These are phyloP conservation scores for Eupithecia subumbrata DNA, from an alignment of 2,888 invertebrate species.

Conservation along the genomic window DNA sequence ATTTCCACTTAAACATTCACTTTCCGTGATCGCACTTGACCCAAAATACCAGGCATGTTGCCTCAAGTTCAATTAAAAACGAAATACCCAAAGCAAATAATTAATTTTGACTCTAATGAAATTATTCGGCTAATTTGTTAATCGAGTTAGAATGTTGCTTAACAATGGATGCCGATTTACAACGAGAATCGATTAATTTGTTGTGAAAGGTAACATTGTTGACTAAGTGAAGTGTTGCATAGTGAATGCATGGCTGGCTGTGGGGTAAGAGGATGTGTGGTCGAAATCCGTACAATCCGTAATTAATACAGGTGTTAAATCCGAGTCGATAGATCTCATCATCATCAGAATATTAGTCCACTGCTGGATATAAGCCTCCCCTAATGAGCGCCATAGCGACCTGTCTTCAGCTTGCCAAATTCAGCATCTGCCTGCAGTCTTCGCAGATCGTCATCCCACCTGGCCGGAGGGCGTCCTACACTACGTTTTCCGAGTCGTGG, in stretches of 20 bases:
- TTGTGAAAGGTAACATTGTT: conserved; percentile 42
- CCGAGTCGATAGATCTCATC: neutral
- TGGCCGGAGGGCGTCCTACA: no score
- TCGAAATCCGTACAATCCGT: neutral
- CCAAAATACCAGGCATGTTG: conserved; percentile 7
- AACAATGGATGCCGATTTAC: conserved; percentile 58
- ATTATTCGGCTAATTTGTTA: conserved; percentile 62
- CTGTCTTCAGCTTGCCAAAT: no score
- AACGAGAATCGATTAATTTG: conserved; percentile 47
- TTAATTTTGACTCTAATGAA: conserved; percentile 58
- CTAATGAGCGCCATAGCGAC: no score
- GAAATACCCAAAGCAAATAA: conserved; percentile 45
- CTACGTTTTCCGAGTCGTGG: no score
- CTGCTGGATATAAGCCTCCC: no score
- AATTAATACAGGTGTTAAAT: neutral
- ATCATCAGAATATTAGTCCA: no score
- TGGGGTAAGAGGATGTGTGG: conserved; percentile 5
- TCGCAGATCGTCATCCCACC: no score
- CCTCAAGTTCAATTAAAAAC: conserved; percentile 20
- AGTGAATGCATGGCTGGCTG: conserved; percentile 4
- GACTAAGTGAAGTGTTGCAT: conserved; percentile 7
- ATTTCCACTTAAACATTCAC: conserved; percentile 1
- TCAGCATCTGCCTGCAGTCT: no score
- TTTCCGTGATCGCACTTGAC: conserved; percentile 6
- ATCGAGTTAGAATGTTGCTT: conserved; percentile 63